A percentile compares a stretch with the other conserved stretches of the same genome.
These are phyloP conservation scores for Orthonychiurus folsomi DNA, from an alignment of 2,888 invertebrate genomes.

Conservation along the genomic window DNA sequence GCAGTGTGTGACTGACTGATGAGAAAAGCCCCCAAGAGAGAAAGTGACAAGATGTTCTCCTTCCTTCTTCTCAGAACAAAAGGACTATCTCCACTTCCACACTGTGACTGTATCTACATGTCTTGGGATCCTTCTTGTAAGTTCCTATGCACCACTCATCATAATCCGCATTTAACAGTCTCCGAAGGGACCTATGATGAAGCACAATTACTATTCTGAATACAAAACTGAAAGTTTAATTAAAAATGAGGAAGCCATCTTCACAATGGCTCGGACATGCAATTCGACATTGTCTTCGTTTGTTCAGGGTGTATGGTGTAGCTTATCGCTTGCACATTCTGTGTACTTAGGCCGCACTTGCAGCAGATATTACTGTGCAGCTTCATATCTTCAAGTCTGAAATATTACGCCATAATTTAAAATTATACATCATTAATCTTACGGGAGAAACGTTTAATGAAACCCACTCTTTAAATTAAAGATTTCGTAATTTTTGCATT, in stretches of 20 bases:
- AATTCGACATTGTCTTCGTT: too few species aligned
- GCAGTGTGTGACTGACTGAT: neutral
- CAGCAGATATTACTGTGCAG: too few species aligned
- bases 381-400: too few species aligned
- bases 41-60: constrained; percentile 2
- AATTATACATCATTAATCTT: neutral
- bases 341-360: too few species aligned
- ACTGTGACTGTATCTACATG: neutral
- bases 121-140: too few species aligned
- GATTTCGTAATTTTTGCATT: too few species aligned
- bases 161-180: neutral
- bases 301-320: too few species aligned
- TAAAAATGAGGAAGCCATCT: neutral
- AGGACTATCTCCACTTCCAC: neutral
- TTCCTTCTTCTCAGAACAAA: too few species aligned
- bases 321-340: too few species aligned
- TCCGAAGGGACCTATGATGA: neutral
- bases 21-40: constrained; percentile 5
- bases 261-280: too few species aligned
- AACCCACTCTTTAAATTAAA: too few species aligned
- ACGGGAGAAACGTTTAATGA: too few species aligned
- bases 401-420: neutral
- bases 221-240: neutral
- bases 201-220: neutral
- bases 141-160: neutral